Base-by-base conservation (phyloP, 2,888 invertebrate species). In the Nephrotoma appendiculata region DNA sequence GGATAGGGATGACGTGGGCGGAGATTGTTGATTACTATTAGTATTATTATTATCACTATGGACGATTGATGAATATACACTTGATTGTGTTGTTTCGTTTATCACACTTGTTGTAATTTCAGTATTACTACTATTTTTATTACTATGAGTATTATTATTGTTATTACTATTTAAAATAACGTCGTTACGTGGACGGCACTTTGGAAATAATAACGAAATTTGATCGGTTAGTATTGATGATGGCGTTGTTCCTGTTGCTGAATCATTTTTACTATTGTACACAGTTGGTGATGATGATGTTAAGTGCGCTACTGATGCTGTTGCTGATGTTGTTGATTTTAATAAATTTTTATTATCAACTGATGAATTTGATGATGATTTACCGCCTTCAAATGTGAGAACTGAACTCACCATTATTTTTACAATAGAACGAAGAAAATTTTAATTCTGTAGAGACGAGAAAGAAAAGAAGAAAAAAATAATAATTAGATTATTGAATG, bases 141-240 rank as follows among this genome's bases (percentile, higher is more conserved):
- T 86, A 45, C 12, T 86, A 48, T 12, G 31, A 52, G 11, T 85
- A 41, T 41, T 42, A 19, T 41, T 31, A 83, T 45, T 86, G 7
- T 11, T n/a, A 52, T 31, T 86, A 52, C n/a, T 42, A 91, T 93
- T 93, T 89, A 93, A 91, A 91, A 93, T 93, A 89, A 93, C 92
- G 91, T 93, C 93, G 89, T 92, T 92, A 90, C 94, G 93, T 89
- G 96, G 96, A 90, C 96, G 94, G 93, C 96, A 96, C 95, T 96
- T 96, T 90, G 96, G 96, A 93, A 96, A 97, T 90, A 96, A 94
- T 91, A 95, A 94, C 90, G 96, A 96, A 92, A 97, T 96, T 92
- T 95, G 95, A 93, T 96, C 96, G 92, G 89, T 91, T 31, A 93
- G 92, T 90, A 92, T 31, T 85, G 45, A 19, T 19, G 85, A 44